Percentiles rank a stretch among this genome's conserved stretches.
Conservation (phyloP, 2,888 invertebrate genomes). For the Acleris laterana region DNA sequence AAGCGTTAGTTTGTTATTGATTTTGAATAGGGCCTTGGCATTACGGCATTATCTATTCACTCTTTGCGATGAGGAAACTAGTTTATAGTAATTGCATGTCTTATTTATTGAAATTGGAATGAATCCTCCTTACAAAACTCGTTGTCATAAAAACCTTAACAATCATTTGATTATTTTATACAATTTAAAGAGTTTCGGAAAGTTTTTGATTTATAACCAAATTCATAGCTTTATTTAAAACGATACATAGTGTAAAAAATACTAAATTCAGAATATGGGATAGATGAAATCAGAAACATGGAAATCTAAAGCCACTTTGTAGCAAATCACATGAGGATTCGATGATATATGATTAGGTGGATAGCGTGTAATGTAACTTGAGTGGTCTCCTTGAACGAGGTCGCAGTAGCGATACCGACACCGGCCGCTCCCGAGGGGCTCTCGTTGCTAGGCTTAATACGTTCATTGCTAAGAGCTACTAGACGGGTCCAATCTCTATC, state of each 20-base stretch:
- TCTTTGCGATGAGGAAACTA: background rate
- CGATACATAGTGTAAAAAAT: too few species aligned
- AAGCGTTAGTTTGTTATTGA: constrained; percentile 19
- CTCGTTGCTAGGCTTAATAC: constrained; percentile 23
- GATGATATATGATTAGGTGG: constrained; percentile 15
- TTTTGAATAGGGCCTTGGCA: constrained; percentile 15
- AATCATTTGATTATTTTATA: background rate
- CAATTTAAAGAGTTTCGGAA: background rate
- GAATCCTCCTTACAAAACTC: background rate
- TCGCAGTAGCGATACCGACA: constrained; percentile 17
- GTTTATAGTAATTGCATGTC: too few species aligned
- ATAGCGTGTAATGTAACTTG: constrained; percentile 17
- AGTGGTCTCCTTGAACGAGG: constrained; percentile 21
- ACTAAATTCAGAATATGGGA: too few species aligned
- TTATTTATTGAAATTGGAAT: too few species aligned
- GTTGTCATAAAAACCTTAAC: background rate
- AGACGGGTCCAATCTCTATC: too few species aligned
- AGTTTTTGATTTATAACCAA: background rate
- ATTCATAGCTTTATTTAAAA: too few species aligned
- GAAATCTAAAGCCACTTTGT: background rate
- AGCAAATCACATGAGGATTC: background rate
- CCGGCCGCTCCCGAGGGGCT: constrained; percentile 10
- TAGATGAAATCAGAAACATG: too few species aligned
- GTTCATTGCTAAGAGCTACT: background rate
- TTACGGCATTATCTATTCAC: constrained; percentile 1